Percentiles rank a stretch among this genome's conserved stretches.
Evolutionary conservation across 2,888 invertebrate species (phyloP).

Genomic region (Cephus pulcher): DNA sequence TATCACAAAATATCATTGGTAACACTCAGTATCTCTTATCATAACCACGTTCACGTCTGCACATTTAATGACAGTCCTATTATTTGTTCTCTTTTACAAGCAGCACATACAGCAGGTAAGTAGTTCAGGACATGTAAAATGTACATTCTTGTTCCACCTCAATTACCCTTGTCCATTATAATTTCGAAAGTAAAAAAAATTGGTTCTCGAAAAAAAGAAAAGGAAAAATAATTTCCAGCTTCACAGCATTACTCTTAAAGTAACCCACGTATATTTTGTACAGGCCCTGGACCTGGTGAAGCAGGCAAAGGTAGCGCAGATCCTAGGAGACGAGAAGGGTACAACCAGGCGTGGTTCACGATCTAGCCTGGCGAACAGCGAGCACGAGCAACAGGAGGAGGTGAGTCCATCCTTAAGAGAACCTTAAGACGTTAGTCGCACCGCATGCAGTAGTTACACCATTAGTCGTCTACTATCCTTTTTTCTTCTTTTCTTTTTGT

Average conservation of each 20-base stretch:
- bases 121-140: constrained; percentile 30
- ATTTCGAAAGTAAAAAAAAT: not conserved
- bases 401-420: constrained; percentile 70
- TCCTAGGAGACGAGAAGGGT: constrained; percentile 75
- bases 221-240: not conserved
- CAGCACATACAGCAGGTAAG: constrained; percentile 63
- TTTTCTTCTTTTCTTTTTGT: constrained; percentile 60
- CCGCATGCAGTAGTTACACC: constrained; percentile 47
- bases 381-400: constrained; percentile 81
- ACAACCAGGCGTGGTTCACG: constrained; percentile 78
- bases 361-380: constrained; percentile 76
- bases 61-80: constrained; percentile 10
- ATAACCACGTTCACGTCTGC: not conserved
- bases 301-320: constrained; percentile 86
- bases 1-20: not conserved
- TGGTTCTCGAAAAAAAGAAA: not conserved
- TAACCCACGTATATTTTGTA: not conserved
- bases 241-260: not conserved
- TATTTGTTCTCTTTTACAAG: constrained; percentile 47
- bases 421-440: constrained; percentile 35
- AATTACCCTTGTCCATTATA: not conserved
- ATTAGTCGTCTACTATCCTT: constrained; percentile 63
- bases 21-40: not conserved
- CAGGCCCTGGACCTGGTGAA: constrained; percentile 93
- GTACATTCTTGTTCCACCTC: not conserved